phyloP scores from a whole-genome alignment of 2,113 vertebrate species.

The Bungarus multicinctus region DNA sequence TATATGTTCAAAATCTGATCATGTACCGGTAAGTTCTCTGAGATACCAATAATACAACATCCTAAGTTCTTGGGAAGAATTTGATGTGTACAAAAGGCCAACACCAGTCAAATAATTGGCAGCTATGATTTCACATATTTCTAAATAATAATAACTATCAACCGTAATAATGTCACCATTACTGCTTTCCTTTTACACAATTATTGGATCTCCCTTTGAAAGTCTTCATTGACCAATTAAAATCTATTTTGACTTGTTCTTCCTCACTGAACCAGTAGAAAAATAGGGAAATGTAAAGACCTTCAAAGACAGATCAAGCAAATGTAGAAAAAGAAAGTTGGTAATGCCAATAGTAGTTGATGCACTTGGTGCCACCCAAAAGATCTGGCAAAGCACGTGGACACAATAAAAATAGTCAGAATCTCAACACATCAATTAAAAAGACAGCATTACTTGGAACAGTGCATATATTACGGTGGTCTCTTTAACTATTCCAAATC shows the following conservation, averaged over 20 bases:
- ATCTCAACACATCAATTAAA: neutral
- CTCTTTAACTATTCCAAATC: neutral
- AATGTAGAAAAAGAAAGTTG: neutral
- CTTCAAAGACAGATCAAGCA: neutral
- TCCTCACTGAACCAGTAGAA: neutral
- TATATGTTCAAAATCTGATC: neutral
- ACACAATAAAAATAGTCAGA: neutral
- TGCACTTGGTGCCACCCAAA: neutral
- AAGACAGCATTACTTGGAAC: neutral
- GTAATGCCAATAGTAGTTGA: neutral
- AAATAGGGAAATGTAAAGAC: neutral
- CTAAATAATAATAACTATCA: neutral
- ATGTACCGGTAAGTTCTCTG: neutral
- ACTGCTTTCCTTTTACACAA: neutral
- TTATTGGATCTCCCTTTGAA: neutral
- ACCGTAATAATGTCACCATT: neutral
- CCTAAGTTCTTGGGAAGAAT: neutral
- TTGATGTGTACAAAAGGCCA: neutral
- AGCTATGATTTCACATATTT: neutral
- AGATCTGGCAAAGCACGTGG: neutral
- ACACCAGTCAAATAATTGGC: neutral
- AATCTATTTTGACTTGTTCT: neutral
- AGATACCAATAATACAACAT: neutral
- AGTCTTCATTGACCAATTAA: neutral
- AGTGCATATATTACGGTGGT: neutral